These are phyloP conservation scores for Gasterosteus aculeatus DNA, from an alignment of 2,113 vertebrate genomes.

Conservation along the genomic window DNA sequence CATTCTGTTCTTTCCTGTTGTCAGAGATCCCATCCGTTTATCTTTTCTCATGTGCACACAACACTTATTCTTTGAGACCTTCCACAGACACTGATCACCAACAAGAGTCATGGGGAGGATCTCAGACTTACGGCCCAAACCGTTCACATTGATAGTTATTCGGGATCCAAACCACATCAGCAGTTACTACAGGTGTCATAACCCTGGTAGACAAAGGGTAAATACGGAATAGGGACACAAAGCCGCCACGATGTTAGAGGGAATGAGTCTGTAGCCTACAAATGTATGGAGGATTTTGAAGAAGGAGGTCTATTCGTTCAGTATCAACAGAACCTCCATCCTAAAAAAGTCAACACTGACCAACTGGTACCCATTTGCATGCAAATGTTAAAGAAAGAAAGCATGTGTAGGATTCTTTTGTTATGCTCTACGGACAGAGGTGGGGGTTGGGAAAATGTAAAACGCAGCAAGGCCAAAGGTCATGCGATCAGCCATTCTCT, in stretches of 20 bases:
- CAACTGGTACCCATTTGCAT: constrained; percentile 4
- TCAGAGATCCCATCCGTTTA: constrained; percentile 34
- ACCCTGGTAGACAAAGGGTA: not conserved
- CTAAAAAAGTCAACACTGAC: not conserved
- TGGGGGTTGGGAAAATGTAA: constrained; percentile 39
- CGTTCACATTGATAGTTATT: constrained; percentile 8
- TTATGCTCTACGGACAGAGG: constrained; percentile 29
- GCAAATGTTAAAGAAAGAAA: not conserved
- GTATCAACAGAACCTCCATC: not conserved
- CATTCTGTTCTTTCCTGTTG: constrained; percentile 64
- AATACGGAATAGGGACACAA: not conserved
- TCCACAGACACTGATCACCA: constrained; percentile 53
- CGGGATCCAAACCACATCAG: not conserved
- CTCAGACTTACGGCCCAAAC: constrained; percentile 9
- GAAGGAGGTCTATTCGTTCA: not conserved
- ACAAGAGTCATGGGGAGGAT: constrained; percentile 54
- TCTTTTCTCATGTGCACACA: constrained; percentile 48
- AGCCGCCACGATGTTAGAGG: not conserved
- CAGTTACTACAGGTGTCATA: constrained; percentile 10
- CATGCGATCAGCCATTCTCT: constrained; percentile 9
- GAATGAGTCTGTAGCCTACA: not conserved
- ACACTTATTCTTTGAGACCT: constrained; percentile 48
- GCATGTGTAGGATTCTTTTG: constrained; percentile 44
- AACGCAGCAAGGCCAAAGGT: constrained; percentile 40
- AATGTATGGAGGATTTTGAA: not conserved